Conservation (phyloP, 2,888 invertebrate genomes). For the Temnothorax rugatulus region DNA sequence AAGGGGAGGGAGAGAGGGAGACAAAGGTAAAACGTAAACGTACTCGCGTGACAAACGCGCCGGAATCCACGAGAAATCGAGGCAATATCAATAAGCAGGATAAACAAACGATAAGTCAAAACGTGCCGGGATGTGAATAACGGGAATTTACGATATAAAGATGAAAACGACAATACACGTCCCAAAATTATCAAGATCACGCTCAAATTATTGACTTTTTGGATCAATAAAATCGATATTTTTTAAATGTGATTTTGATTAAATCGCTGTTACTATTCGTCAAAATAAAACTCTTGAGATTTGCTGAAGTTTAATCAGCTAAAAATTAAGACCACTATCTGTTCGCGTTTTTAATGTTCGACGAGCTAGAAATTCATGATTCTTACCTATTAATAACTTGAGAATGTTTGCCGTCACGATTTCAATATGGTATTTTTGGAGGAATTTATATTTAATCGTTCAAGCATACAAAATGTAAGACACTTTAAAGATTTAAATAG, state of each 20-base stretch:
- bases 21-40: conserved; percentile 32
- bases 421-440: not conserved
- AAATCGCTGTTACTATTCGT: not conserved
- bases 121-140: not conserved
- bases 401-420: not conserved
- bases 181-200: not conserved
- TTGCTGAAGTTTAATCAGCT: not conserved
- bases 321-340: not conserved
- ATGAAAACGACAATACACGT: not conserved
- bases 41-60: not conserved
- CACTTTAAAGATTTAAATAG: not conserved
- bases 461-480: not conserved
- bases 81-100: not conserved
- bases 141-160: not conserved
- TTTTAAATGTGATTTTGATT: not conserved
- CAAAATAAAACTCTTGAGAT: not conserved
- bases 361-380: not conserved
- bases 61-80: conserved; percentile 6
- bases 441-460: not conserved
- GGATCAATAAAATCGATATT: not conserved
- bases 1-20: not conserved
- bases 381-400: not conserved
- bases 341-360: not conserved
- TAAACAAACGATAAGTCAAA: conserved; percentile 13
- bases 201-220: not conserved